Base-by-base conservation (phyloP, 2,797 vertebrate species). In the Pteronotus mesoamericanus region DNA sequence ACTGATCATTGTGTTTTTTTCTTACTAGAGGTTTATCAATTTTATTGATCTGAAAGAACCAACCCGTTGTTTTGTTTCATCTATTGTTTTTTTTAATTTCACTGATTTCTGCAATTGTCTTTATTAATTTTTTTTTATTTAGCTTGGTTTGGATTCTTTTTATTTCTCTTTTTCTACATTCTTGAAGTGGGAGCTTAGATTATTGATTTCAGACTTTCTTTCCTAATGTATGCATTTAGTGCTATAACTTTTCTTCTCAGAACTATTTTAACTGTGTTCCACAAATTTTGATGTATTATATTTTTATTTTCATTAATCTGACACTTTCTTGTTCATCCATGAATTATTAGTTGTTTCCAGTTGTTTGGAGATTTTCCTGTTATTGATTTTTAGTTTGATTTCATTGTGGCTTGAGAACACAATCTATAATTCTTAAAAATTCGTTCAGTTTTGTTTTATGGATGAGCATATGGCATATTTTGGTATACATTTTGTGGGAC, bases 231-330 rank as follows among this genome's bases (percentile, higher is more conserved):
- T 86, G 4, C 5, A 75, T n/a, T 86, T 44, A 75, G 1, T 55
- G 6, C 19, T 69, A 9, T 26, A 75, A 26, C 59, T 75, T 85
- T 51, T 72, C 34, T 61, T 80, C 44, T 89, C 32, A 53, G 15
- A 9, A 46, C 8, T 80, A 42, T 34, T 75, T 89, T 69, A 89
- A 82, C 4, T 46, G 6, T 46, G 46, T 37, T 48, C 37, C 42
- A 68, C 46, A 86, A n/a, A 48, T 48, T 29, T 89, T 84, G 8
- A 16, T 21, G 34, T 77, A 21, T 59, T 78, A 7, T 89, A 59
- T 59, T 84, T 94, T 94, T 89, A 59, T 59, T 84, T 94, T 94
- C n/a, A 39, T 77, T 84, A 57, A 34, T 9, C 89, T 46, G 39
- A 37, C 2, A 69, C 29, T 77, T 83, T 9, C 9, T 74, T 19